Percentiles rank a stretch among this genome's conserved stretches.
phyloP scores from a whole-genome alignment of 2,113 vertebrate species.

The Rhabdornis inornatus region DNA sequence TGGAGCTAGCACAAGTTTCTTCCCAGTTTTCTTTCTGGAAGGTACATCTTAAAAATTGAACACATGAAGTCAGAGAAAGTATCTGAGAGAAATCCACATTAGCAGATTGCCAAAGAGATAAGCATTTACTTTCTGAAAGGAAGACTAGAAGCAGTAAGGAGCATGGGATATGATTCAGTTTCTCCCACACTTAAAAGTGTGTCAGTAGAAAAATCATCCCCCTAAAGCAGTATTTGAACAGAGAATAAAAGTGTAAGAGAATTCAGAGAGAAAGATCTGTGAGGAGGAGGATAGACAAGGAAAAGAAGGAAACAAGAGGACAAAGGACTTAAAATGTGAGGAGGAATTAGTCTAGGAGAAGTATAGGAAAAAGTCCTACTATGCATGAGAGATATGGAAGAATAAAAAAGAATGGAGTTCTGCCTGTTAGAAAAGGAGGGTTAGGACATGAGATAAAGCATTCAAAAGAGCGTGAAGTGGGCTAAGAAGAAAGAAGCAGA shows the following conservation, averaged over 20 bases:
- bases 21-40: background rate
- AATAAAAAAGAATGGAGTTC: background rate
- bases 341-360: background rate
- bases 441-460: background rate
- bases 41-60: background rate
- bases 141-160: background rate
- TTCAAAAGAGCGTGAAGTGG: background rate
- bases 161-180: background rate
- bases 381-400: background rate
- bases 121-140: background rate
- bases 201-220: background rate
- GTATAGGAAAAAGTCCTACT: background rate
- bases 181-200: background rate
- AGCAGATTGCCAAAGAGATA: background rate
- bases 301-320: background rate
- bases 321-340: background rate
- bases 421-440: background rate
- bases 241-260: background rate
- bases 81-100: background rate
- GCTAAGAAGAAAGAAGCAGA: background rate
- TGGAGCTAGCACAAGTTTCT: background rate
- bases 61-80: background rate
- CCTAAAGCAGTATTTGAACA: background rate
- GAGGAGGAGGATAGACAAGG: background rate
- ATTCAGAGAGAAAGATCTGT: background rate